These are phyloP conservation scores for Prosopocoilus inquinatus DNA, from an alignment of 2,888 invertebrate species.

Conservation along the genomic window DNA sequence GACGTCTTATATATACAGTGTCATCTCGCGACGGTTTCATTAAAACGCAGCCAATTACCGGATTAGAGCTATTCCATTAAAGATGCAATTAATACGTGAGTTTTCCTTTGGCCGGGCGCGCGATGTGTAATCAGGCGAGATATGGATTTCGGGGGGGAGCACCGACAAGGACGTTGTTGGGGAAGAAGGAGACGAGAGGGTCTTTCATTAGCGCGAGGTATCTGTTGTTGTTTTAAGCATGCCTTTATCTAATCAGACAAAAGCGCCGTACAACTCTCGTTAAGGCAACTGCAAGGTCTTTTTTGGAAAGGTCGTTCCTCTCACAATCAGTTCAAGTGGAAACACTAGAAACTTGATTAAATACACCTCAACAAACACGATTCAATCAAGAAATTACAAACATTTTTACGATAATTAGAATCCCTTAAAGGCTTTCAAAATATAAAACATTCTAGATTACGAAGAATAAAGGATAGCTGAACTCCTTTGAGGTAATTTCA, in stretches of 20 bases:
- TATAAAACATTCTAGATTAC: too few relatives aligned
- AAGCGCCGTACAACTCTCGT: constrained; percentile 43
- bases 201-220: constrained; percentile 52
- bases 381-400: too few relatives aligned
- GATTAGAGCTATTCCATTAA: constrained; percentile 43
- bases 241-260: constrained; percentile 54
- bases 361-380: too few relatives aligned
- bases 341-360: too few relatives aligned
- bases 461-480: too few relatives aligned
- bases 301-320: constrained; percentile 8
- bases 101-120: constrained; percentile 40
- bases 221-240: constrained; percentile 54
- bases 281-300: constrained; percentile 31
- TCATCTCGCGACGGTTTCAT: constrained; percentile 36
- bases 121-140: constrained; percentile 44
- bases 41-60: constrained; percentile 39
- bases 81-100: constrained; percentile 45
- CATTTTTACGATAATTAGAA: too few relatives aligned
- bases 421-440: too few relatives aligned
- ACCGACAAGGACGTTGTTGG: constrained; percentile 16
- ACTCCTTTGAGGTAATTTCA: too few relatives aligned
- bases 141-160: constrained; percentile 30
- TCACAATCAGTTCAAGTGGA: too few relatives aligned
- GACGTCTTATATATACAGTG: constrained; percentile 5
- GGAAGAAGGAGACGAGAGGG: constrained; percentile 31